These are phyloP conservation scores for Sebastes cheni DNA, from an alignment of 2,797 vertebrate species.

Conservation along the genomic window DNA sequence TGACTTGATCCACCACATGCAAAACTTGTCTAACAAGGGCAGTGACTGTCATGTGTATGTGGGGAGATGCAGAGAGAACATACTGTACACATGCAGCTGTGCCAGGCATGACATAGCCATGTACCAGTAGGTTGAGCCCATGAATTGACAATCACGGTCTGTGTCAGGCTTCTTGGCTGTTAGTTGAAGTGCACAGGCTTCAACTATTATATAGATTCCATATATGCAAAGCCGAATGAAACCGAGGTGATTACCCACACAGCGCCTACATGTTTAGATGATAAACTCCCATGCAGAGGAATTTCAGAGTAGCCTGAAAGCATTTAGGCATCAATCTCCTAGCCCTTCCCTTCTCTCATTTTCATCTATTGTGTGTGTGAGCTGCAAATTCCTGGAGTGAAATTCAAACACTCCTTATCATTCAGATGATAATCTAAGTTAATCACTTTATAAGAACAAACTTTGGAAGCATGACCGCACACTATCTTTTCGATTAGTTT, in stretches of 20 bases:
- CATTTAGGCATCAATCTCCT: neutral
- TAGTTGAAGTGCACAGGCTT: neutral
- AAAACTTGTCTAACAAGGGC: constrained; percentile 18
- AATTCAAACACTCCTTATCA: neutral
- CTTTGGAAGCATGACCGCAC: neutral
- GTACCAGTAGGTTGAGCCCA: constrained; percentile 27
- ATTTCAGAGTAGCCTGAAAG: neutral
- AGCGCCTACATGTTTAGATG: neutral
- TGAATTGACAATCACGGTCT: constrained; percentile 69
- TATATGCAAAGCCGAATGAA: constrained; percentile 22
- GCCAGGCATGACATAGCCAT: constrained; percentile 59
- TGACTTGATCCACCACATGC: neutral
- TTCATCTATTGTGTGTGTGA: constrained; percentile 6
- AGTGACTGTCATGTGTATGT: neutral
- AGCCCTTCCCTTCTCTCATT: neutral
- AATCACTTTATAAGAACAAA: neutral
- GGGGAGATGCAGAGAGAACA: constrained; percentile 26
- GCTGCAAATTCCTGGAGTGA: neutral
- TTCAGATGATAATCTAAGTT: neutral
- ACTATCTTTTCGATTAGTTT: neutral
- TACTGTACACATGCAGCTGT: constrained; percentile 50
- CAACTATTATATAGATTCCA: constrained; percentile 21
- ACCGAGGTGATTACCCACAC: neutral
- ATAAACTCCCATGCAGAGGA: constrained; percentile 11
- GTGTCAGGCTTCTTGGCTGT: constrained; percentile 42